These are phyloP conservation scores for Gymnodraco acuticeps DNA, from an alignment of 2,797 vertebrate genomes.

Conservation along the genomic window DNA sequence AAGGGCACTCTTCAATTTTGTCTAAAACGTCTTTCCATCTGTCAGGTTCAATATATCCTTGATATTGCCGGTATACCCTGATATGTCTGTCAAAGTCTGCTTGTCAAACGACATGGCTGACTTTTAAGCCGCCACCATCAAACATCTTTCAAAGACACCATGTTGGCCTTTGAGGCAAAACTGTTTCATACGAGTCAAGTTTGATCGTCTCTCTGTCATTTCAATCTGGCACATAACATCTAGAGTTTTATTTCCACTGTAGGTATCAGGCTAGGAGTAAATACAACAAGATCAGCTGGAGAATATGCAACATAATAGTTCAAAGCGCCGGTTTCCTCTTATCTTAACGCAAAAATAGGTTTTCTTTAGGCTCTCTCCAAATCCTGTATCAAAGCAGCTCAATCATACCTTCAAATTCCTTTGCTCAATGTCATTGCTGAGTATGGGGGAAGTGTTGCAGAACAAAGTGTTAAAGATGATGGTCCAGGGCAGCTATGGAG, in stretches of 20 bases:
- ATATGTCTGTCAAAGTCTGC: slow-evolving; percentile 58
- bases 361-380: slow-evolving; percentile 42
- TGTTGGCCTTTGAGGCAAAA: slow-evolving; percentile 58
- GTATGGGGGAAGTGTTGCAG: slow-evolving; percentile 25
- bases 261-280: slow-evolving; percentile 25
- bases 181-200: slow-evolving; percentile 39
- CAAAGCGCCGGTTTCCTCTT: slow-evolving; percentile 34
- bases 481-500: slow-evolving; percentile 52
- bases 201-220: slow-evolving; percentile 46
- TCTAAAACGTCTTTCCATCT: slow-evolving; percentile 63
- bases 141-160: slow-evolving; percentile 50
- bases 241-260: slow-evolving; percentile 33
- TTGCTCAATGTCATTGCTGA: slow-evolving; percentile 32
- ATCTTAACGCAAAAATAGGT: slow-evolving; percentile 43
- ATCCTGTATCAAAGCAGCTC: slow-evolving; percentile 49
- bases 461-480: slow-evolving; percentile 48
- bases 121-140: slow-evolving; percentile 60
- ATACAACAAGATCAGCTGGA: slow-evolving; percentile 29
- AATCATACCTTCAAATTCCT: slow-evolving; percentile 30
- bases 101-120: slow-evolving; percentile 45
- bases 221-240: slow-evolving; percentile 22
- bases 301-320: slow-evolving; percentile 30
- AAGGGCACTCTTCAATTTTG: slow-evolving; percentile 58
- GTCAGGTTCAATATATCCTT: slow-evolving; percentile 49
- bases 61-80: slow-evolving; percentile 13